Evolutionary conservation across 1,140 invertebrate genomes (phyloP).

Genomic region (Zaprionus tsacasi): DNA sequence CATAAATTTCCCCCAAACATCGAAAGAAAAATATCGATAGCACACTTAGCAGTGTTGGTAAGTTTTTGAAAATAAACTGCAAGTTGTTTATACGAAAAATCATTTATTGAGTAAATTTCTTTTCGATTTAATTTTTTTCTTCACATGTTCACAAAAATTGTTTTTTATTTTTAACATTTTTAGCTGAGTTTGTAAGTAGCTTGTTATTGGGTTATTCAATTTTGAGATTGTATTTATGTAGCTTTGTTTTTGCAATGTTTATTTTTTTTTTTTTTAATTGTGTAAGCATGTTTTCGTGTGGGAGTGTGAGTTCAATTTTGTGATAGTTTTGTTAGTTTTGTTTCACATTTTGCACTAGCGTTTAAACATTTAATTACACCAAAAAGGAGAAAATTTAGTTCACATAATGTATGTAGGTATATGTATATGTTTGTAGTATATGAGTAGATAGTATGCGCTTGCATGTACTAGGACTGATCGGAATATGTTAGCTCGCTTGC

Average conservation of each 20-base stretch:
- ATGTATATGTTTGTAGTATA: constrained; percentile 27
- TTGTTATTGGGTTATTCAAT: constrained; percentile 40
- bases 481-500: not conserved
- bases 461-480: constrained; percentile 19
- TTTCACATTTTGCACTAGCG: constrained; percentile 49
- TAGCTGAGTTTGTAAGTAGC: constrained; percentile 57
- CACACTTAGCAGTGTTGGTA: not conserved
- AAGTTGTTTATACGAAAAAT: constrained; percentile 69
- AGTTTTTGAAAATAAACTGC: constrained; percentile 6
- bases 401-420: constrained; percentile 26
- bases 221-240: constrained; percentile 24
- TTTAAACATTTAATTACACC: constrained; percentile 77
- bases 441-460: constrained; percentile 5
- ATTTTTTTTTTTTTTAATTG: constrained; percentile 6
- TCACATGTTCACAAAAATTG: constrained; percentile 76
- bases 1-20: not conserved
- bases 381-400: constrained; percentile 64
- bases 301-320: constrained; percentile 39
- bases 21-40: not conserved
- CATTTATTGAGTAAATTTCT: constrained; percentile 80
- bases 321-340: constrained; percentile 18
- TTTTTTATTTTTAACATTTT: constrained; percentile 24
- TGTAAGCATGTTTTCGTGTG: constrained; percentile 30
- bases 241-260: constrained; percentile 10
- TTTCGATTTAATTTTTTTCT: constrained; percentile 72